Percentiles rank a stretch among this genome's conserved stretches.
phyloP scores from a whole-genome alignment of 1,140 invertebrate genomes.

The Drosophila ananassae region DNA sequence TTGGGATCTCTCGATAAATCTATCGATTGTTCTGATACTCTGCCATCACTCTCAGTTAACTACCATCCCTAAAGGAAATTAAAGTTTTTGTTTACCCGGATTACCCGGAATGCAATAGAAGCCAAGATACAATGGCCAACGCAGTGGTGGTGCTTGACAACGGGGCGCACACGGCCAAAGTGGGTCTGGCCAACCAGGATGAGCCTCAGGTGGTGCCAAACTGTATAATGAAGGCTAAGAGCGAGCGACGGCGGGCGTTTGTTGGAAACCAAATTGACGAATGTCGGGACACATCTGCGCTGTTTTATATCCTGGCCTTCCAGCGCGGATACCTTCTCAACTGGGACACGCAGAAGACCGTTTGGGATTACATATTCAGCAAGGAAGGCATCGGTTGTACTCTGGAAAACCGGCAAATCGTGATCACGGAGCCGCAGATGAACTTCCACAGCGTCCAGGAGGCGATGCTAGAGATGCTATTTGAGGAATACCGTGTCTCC shows the following conservation, averaged over 20 bases:
- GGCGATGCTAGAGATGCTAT: constrained; percentile 97
- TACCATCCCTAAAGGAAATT: background rate
- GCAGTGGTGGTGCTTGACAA: constrained; percentile 90
- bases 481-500: constrained; percentile 98
- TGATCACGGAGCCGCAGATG: constrained; percentile 97
- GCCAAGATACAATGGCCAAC: constrained; percentile 30
- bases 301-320: constrained; percentile 97
- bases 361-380: constrained; percentile 98
- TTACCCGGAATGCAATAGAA: constrained; percentile 9
- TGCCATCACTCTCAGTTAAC: background rate
- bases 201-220: constrained; percentile 93
- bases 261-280: constrained; percentile 97
- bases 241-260: constrained; percentile 95
- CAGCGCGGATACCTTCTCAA: constrained; percentile 98
- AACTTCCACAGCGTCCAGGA: constrained; percentile 97
- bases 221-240: constrained; percentile 99
- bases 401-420: constrained; percentile 91
- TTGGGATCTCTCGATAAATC: too few species aligned
- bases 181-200: constrained; percentile 89
- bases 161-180: constrained; percentile 93
- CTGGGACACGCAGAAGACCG: constrained; percentile 96
- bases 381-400: constrained; percentile 93
- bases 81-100: constrained; percentile 1
- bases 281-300: constrained; percentile 96
- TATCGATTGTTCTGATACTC: background rate